Conservation (phyloP, 92 coral and sea anemone genomes). For the Phenganax stokvisi region DNA sequence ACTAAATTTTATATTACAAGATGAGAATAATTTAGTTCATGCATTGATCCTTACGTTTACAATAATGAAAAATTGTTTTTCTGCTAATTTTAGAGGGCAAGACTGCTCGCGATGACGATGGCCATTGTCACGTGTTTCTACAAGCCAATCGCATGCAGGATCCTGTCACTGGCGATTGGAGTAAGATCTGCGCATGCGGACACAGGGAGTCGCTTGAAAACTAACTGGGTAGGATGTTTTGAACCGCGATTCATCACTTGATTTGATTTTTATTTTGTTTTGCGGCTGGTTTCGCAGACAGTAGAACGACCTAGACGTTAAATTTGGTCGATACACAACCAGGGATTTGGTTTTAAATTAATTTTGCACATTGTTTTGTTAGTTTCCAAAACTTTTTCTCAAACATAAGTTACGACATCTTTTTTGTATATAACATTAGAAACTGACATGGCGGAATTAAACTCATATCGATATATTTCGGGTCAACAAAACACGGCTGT, state of each 20-base stretch:
- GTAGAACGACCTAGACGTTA: neutral
- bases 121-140: conserved; percentile 90
- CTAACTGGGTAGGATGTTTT: conserved; percentile 3
- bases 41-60: no score
- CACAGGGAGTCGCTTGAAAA: conserved; percentile 80
- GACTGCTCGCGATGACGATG: conserved; percentile 67
- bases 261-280: neutral
- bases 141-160: conserved; percentile 70
- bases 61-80: neutral
- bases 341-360: neutral
- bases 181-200: conserved; percentile 84
- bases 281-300: conserved; percentile 4
- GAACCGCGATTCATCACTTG: neutral
- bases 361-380: neutral
- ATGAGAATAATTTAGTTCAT: no score
- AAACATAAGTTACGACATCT: neutral
- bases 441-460: no score
- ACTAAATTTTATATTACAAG: no score
- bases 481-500: no score
- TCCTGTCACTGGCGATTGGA: conserved; percentile 91
- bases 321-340: neutral
- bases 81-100: conserved; percentile 64
- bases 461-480: no score
- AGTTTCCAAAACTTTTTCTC: neutral
- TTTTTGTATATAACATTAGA: no score